A percentile compares a stretch with the other conserved stretches of the same genome.
These are phyloP conservation scores for Aleiodes alternator DNA, from an alignment of 2,888 invertebrate genomes.

Conservation along the genomic window DNA sequence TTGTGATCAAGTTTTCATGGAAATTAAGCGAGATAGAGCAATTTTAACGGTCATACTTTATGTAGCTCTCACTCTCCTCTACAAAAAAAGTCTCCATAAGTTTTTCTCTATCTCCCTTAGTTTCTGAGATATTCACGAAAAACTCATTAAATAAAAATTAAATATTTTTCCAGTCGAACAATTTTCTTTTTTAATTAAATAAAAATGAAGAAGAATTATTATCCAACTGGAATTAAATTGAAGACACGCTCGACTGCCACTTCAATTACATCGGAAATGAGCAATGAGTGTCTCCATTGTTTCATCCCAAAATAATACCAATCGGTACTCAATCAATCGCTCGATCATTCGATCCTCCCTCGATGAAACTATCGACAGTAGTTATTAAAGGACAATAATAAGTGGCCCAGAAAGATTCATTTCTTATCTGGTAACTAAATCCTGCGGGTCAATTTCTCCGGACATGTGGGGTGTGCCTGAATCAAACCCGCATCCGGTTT, in stretches of 20 bases:
- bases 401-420: conserved; percentile 15
- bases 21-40: too few relatives aligned
- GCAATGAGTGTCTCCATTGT: conserved; percentile 24
- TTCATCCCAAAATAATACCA: conserved; percentile 7
- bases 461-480: conserved; percentile 26
- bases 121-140: background rate
- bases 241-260: conserved; percentile 9
- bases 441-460: background rate
- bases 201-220: conserved; percentile 3
- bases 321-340: conserved; percentile 22
- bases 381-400: conserved; percentile 21
- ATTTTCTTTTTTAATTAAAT: background rate
- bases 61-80: background rate
- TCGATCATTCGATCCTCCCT: conserved; percentile 2
- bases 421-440: conserved; percentile 16
- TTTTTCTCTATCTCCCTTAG: too few relatives aligned
- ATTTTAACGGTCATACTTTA: background rate
- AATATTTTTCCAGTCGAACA: background rate
- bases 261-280: conserved; percentile 17
- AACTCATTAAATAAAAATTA: background rate
- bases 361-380: conserved; percentile 5
- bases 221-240: background rate
- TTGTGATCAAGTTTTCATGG: too few relatives aligned
- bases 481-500: conserved; percentile 31
- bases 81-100: too few relatives aligned